Conservation (phyloP, 2,113 vertebrate genomes). For the Passer montanus region DNA sequence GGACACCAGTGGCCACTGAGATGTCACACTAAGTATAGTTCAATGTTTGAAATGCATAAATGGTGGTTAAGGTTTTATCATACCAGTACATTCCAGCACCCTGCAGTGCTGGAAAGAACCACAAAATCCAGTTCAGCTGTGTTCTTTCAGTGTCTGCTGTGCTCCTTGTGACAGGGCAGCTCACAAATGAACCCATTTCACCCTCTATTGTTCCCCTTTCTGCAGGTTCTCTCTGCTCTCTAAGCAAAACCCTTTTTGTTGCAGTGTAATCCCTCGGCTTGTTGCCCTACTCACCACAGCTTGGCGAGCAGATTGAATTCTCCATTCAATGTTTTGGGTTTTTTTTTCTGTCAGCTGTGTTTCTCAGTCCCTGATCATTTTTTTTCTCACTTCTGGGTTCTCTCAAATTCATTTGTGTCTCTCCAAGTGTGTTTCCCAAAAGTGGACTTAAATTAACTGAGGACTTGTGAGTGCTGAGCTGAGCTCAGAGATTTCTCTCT, state of each 20-base stretch:
- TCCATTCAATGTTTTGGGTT: neutral
- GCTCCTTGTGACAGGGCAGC: neutral
- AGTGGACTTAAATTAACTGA: slow-evolving; percentile 18
- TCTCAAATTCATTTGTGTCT: neutral
- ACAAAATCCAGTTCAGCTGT: neutral
- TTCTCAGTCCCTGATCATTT: neutral
- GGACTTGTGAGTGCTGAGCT: neutral
- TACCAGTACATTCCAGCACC: neutral
- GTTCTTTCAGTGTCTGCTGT: neutral
- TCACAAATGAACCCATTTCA: neutral
- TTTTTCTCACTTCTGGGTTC: neutral
- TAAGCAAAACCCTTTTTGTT: neutral
- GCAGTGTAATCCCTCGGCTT: neutral
- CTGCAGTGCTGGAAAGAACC: neutral
- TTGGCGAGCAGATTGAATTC: slow-evolving; percentile 1
- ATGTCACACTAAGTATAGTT: neutral
- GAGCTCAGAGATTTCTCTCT: neutral
- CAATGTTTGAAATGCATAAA: neutral
- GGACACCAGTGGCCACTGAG: neutral
- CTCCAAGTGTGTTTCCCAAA: neutral
- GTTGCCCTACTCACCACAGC: neutral
- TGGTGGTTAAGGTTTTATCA: neutral
- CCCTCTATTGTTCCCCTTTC: neutral
- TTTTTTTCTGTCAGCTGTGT: neutral
- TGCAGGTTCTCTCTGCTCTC: neutral